Conservation (phyloP, 2,888 invertebrate species). For the Sarcophaga caerulescens region DNA sequence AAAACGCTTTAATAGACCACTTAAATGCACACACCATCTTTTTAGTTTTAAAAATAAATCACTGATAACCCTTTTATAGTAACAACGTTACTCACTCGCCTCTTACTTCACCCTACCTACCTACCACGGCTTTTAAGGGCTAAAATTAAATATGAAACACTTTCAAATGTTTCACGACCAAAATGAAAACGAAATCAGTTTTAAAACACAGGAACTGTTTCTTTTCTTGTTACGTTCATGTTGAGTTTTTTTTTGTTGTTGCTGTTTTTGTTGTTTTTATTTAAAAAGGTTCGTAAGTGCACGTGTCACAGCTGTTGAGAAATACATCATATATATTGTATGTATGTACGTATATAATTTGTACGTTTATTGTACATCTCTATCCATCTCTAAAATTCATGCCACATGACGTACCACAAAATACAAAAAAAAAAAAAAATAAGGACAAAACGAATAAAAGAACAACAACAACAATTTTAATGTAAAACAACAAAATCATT, state of each 20-base stretch:
- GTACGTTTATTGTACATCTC: background rate
- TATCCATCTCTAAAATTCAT: background rate
- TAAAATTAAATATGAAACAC: background rate
- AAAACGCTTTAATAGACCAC: background rate
- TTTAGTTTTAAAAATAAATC: background rate
- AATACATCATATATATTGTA: constrained; percentile 45
- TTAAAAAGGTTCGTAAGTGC: constrained; percentile 25
- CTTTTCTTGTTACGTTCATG: background rate
- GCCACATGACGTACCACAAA: background rate
- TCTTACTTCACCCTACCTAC: no score
- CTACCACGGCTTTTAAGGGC: background rate
- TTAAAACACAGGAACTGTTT: background rate
- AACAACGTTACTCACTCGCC: background rate
- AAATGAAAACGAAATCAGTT: background rate
- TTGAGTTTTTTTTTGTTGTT: background rate
- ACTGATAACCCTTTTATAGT: background rate
- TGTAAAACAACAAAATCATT: background rate
- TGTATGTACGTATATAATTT: background rate
- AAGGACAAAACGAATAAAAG: no score
- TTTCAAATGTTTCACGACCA: background rate
- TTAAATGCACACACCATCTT: background rate
- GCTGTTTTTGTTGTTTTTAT: constrained; percentile 17
- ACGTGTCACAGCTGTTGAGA: constrained; percentile 49
- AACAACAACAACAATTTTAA: background rate
- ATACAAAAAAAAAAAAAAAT: background rate